Percentiles rank a stretch among this genome's conserved stretches.
Evolutionary conservation across 2,888 invertebrate species (phyloP).

Genomic region (Cataglyphis rosenhaueri): DNA sequence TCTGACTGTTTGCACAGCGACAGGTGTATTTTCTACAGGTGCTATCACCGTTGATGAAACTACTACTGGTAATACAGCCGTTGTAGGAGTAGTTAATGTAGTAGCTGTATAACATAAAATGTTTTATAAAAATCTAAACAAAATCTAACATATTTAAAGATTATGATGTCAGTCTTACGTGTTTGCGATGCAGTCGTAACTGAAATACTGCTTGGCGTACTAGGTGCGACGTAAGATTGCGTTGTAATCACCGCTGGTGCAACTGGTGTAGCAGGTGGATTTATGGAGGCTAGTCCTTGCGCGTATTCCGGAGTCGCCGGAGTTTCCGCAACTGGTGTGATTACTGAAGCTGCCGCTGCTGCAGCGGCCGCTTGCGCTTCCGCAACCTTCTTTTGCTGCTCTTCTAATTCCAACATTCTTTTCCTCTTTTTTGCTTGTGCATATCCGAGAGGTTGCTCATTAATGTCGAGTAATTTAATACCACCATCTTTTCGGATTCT

Average conservation of each 20-base stretch:
- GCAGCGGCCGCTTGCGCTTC: conserved; percentile 86
- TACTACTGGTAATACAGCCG: conserved; percentile 79
- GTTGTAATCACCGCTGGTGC: conserved; percentile 68
- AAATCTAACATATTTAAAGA: not conserved
- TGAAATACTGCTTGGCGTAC: conserved; percentile 79
- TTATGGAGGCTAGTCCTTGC: conserved; percentile 90
- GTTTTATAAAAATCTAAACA: not conserved
- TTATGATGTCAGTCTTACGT: conserved; percentile 68
- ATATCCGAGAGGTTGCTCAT: conserved; percentile 95
- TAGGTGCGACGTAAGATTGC: conserved; percentile 79
- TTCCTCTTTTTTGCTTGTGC: conserved; percentile 95
- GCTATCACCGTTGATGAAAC: conserved; percentile 78
- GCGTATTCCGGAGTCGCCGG: conserved; percentile 93
- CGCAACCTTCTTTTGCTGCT: conserved; percentile 88
- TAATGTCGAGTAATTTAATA: conserved; percentile 97
- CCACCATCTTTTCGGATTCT: conserved; percentile 93
- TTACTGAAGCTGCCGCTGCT: conserved; percentile 78
- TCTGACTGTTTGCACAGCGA: conserved; percentile 83
- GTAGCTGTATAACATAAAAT: conserved; percentile 71
- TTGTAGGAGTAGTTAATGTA: conserved; percentile 79
- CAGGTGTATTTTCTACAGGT: conserved; percentile 80
- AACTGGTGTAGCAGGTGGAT: conserved; percentile 86
- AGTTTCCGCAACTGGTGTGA: conserved; percentile 80
- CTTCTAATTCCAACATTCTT: conserved; percentile 91
- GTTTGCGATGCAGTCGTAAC: conserved; percentile 77